phyloP scores from a whole-genome alignment of 2,888 invertebrate species.

The Sphaerophoria taeniata region DNA sequence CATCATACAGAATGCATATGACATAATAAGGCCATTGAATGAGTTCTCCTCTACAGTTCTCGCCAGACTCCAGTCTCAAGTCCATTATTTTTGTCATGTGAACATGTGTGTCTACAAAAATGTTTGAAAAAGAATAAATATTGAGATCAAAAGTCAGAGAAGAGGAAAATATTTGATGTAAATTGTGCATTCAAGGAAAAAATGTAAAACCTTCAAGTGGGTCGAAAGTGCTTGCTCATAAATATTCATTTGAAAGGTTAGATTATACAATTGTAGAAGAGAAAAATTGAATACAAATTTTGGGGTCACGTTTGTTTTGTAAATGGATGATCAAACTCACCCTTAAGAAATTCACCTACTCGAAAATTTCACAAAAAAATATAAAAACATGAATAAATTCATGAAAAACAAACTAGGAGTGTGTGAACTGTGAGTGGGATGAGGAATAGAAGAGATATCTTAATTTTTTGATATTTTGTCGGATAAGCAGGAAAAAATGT shows the following conservation, averaged over 20 bases:
- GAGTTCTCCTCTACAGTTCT: not conserved
- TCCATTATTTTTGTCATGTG: not conserved
- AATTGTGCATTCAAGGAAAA: conserved; percentile 45
- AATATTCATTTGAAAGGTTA: not conserved
- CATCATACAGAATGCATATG: conserved; percentile 49
- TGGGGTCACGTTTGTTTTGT: no score
- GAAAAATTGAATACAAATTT: not conserved
- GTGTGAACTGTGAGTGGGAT: no score
- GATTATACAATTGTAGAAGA: not conserved
- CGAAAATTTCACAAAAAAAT: no score
- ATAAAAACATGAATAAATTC: no score
- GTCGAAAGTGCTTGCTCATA: not conserved
- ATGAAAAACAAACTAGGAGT: no score
- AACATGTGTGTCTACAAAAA: not conserved
- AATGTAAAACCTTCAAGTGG: not conserved
- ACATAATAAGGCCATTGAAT: conserved; percentile 57
- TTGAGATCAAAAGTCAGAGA: conserved; percentile 6
- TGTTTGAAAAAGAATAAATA: conserved; percentile 12
- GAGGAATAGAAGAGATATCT: not conserved
- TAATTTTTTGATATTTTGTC: conserved; percentile 15
- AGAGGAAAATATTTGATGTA: not conserved
- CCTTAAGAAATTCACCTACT: no score
- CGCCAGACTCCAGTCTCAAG: not conserved
- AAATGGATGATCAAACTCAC: no score
- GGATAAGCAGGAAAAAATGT: conserved; percentile 40